Conservation (phyloP, 2,797 vertebrate species). For the Artibeus lituratus region DNA sequence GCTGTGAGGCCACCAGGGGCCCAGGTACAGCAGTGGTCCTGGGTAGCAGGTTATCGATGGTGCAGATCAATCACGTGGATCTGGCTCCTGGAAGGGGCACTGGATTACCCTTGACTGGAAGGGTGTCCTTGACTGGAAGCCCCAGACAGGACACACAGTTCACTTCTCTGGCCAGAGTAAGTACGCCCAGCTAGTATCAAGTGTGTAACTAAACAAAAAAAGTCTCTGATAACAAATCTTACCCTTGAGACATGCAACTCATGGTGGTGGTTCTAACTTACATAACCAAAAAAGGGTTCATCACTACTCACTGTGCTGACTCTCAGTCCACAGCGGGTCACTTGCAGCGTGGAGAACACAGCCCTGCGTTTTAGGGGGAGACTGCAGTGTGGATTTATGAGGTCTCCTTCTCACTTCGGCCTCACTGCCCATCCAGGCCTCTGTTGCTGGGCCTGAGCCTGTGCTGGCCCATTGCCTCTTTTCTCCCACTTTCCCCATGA, state of each 20-base stretch:
- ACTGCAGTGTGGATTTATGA: too few relatives aligned
- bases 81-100: neutral
- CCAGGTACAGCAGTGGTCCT: neutral
- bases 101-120: neutral
- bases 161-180: neutral
- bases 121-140: neutral
- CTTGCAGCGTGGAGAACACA: neutral
- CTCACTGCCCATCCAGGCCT: neutral
- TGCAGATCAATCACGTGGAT: accelerated
- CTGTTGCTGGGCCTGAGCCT: neutral
- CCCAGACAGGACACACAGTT: neutral
- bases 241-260: neutral
- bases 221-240: neutral
- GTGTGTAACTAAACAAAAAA: neutral
- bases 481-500: neutral
- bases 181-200: accelerated
- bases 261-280: neutral
- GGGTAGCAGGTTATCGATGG: neutral
- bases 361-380: accelerated
- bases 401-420: neutral
- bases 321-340: accelerated
- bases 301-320: neutral
- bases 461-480: neutral
- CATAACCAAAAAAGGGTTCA: neutral
- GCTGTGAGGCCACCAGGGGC: neutral